Percentiles rank a stretch among this genome's conserved stretches.
Conservation (phyloP, 2,888 invertebrate genomes). For the Scotopteryx bipunctaria region DNA sequence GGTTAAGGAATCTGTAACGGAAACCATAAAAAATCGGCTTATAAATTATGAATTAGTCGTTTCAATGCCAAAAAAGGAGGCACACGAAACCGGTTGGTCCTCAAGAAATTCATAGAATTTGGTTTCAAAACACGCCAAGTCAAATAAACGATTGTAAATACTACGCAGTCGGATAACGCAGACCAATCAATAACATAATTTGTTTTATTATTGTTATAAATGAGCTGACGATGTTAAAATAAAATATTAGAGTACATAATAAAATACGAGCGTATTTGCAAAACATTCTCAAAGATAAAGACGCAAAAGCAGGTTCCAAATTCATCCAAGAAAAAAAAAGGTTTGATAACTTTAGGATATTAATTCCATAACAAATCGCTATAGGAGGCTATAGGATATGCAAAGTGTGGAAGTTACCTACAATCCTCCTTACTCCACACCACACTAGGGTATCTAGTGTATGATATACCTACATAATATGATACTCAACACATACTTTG, state of each 20-base stretch:
- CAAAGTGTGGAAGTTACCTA: too few species aligned
- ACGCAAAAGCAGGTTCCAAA: too few species aligned
- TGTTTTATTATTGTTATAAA: not conserved
- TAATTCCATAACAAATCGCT: too few species aligned
- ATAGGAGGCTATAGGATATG: too few species aligned
- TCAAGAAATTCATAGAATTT: slow-evolving; percentile 14
- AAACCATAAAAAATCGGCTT: slow-evolving; percentile 7
- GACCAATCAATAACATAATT: not conserved
- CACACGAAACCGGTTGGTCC: slow-evolving; percentile 15
- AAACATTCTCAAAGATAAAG: too few species aligned
- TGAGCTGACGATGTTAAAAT: not conserved
- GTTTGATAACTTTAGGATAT: too few species aligned
- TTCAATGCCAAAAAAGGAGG: slow-evolving; percentile 1
- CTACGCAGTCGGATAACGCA: slow-evolving; percentile 6
- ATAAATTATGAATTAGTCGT: not conserved
- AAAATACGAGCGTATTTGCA: too few species aligned
- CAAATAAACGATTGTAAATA: not conserved
- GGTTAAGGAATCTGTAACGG: slow-evolving; percentile 1
- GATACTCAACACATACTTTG: too few species aligned
- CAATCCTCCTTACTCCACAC: too few species aligned
- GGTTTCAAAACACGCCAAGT: slow-evolving; percentile 13
- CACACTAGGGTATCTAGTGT: too few species aligned
- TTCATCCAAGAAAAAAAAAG: too few species aligned
- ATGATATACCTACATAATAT: too few species aligned
- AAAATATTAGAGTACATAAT: not conserved